Conservation (phyloP, 2,797 vertebrate species). For the Taeniopygia guttata region DNA sequence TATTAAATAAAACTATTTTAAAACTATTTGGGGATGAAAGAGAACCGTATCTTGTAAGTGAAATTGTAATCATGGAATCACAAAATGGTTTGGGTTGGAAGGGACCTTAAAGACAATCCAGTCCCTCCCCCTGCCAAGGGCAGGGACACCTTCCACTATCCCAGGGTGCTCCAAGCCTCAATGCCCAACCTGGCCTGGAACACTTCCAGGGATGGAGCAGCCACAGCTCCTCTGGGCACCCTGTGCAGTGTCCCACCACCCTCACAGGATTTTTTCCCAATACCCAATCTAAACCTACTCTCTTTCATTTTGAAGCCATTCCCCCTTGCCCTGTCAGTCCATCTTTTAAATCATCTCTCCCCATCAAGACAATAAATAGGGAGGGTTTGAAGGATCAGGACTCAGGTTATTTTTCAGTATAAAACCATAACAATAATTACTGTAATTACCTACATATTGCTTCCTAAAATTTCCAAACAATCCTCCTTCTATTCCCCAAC, state of each 20-base stretch:
- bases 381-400: background rate
- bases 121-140: rapidly evolving
- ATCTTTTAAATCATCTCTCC: background rate
- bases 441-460: background rate
- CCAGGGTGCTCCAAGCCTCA: rapidly evolving
- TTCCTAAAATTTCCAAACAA: constrained; percentile 14
- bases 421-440: background rate
- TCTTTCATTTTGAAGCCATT: background rate
- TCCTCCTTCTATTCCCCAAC: constrained; percentile 42
- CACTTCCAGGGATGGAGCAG: background rate
- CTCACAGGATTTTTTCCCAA: background rate
- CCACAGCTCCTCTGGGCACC: background rate
- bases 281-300: background rate
- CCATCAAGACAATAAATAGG: background rate
- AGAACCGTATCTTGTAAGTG: background rate
- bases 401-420: background rate
- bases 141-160: background rate
- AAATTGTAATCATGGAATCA: background rate
- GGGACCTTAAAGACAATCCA: rapidly evolving
- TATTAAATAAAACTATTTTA: background rate
- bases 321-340: background rate
- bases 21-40: background rate
- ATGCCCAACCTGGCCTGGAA: background rate
- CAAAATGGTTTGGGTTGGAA: background rate
- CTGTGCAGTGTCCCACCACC: background rate